Evolutionary conservation across 2,797 vertebrate species (phyloP).

Genomic region (Octomys mimax): DNA sequence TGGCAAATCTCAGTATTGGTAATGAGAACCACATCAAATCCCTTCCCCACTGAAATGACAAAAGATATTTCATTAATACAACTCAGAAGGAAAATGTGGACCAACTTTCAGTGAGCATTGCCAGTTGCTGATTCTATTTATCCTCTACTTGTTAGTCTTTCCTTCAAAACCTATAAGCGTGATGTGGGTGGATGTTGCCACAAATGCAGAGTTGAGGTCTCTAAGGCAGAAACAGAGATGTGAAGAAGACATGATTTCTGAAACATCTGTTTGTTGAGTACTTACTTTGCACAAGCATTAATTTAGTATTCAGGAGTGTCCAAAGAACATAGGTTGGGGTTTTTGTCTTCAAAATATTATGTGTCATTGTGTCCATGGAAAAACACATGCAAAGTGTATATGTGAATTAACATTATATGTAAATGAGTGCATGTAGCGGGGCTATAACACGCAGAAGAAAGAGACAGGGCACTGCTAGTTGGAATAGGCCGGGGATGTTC

Average conservation of each 20-base stretch:
- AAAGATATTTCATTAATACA: slow-evolving; percentile 15
- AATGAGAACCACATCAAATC: slow-evolving; percentile 33
- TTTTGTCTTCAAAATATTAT: slow-evolving; percentile 21
- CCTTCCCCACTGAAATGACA: slow-evolving; percentile 31
- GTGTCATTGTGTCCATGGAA: not conserved
- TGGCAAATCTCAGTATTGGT: slow-evolving; percentile 68
- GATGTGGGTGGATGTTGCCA: not conserved
- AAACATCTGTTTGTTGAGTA: not conserved
- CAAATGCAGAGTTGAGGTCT: not conserved
- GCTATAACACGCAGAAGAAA: not conserved
- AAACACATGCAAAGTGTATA: not conserved
- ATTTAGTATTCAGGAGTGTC: not conserved
- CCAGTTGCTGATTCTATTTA: not conserved
- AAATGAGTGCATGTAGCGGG: not conserved
- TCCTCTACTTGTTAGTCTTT: not conserved
- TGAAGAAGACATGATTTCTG: slow-evolving; percentile 1
- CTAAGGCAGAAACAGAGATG: not conserved
- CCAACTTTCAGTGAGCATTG: not conserved
- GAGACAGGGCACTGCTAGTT: not conserved
- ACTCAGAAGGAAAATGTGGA: not conserved
- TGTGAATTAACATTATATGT: not conserved
- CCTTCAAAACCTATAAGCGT: not conserved
- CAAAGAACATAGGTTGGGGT: not conserved
- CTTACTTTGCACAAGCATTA: not conserved
- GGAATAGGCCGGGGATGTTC: not conserved